A percentile compares a stretch with the other conserved stretches of the same genome.
These are phyloP conservation scores for Megaceryle torquata DNA, from an alignment of 2,113 vertebrate genomes.

Conservation along the genomic window DNA sequence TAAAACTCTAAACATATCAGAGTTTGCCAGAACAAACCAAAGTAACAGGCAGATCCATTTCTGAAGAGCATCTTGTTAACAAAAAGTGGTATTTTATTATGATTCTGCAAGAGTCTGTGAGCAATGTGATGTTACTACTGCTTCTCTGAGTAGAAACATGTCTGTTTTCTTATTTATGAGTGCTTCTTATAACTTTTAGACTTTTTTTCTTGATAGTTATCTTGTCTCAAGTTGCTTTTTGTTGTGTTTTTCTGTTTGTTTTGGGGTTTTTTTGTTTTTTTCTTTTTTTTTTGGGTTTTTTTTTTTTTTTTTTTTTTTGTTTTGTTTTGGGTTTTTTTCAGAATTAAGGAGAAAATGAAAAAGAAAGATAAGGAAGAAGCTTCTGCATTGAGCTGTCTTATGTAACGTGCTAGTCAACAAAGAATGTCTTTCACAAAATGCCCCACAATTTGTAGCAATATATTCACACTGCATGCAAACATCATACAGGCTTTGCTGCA, in stretches of 20 bases:
- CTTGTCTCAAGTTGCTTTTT: background rate
- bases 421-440: background rate
- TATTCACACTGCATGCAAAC: slow-evolving; percentile 15
- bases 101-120: background rate
- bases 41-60: background rate
- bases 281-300: no score
- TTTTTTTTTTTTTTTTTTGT: no score
- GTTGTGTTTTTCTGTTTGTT: no score
- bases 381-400: background rate
- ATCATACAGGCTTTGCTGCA: background rate
- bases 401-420: background rate
- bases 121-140: background rate
- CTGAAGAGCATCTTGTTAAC: background rate
- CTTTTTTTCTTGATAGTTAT: background rate
- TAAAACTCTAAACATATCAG: background rate
- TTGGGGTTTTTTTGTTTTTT: no score
- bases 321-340: background rate
- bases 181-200: background rate
- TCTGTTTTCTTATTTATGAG: background rate
- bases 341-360: background rate
- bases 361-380: background rate
- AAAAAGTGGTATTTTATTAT: background rate
- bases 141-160: background rate
- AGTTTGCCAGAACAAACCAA: background rate
- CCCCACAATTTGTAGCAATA: background rate